Base-by-base conservation (phyloP, 2,888 invertebrate genomes). In the Pilophorus perplexus region DNA sequence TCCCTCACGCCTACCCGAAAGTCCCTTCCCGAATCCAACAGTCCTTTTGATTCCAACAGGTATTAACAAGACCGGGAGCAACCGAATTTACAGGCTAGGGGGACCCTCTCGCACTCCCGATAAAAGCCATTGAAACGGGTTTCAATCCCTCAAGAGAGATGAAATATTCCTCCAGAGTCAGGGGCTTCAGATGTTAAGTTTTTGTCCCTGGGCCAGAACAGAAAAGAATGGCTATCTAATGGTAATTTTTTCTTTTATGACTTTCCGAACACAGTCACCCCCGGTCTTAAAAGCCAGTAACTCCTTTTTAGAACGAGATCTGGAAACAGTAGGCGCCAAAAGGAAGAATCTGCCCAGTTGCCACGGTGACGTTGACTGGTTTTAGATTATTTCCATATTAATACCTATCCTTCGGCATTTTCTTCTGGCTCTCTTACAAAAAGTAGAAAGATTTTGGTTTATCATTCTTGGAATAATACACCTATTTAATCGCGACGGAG, bases 1-100 rank as follows among this genome's bases (percentile, higher is more conserved):
- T 38, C 20, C 20, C 55, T 33, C 55, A 55, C 55, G 55, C 55
- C 55, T 38, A 55, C 55, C n/a, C n/a, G n/a, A n/a, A n/a, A 38
- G 55, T 42, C 42, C 16, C 42, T 42, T 10, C n/a, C n/a, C n/a
- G 14, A n/a, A 6, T 33, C 14, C 42, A 42, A n/a, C 10, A 5
- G 4, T 42, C 42, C 16, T 42, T 50, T 55, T 55, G 38, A 55
- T 55, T 55, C 55, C 38, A 22, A 18, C 55, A 55, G 55, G 55
- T 55, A 55, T 55, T 55, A 55, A 55, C 38, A 55, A 55, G 55
- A 55, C 55, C 55, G 23, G 55, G 37, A 55, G 55, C 55, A 55
- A 55, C 55, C 55, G 55, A 55, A 55, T 55, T 55, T 55, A 38
- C 38, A 55, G 38, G 55, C 38, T 14, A n/a, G n/a, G 38, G 38